Conservation (phyloP, 2,113 vertebrate species). For the Corvus cornix region DNA sequence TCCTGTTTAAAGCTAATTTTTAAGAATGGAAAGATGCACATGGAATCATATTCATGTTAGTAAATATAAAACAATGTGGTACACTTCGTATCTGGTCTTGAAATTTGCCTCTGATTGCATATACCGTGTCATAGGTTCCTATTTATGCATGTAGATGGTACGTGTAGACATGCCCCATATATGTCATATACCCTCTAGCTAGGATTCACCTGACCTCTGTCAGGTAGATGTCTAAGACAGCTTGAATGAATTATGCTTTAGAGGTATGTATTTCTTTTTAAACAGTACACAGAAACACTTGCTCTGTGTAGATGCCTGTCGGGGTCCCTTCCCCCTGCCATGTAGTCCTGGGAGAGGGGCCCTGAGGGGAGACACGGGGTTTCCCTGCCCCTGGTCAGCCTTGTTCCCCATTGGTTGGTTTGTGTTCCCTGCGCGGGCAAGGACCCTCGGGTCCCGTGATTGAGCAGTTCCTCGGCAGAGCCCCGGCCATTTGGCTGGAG, state of each 20-base stretch:
- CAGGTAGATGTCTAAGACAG: neutral
- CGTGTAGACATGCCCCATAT: rapidly evolving
- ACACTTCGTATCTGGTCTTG: neutral
- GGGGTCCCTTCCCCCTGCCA: too few species aligned
- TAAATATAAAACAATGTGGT: neutral
- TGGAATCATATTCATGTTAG: neutral
- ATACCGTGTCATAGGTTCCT: neutral
- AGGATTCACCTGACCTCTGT: neutral
- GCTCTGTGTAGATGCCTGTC: neutral
- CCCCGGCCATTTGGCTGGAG: too few species aligned
- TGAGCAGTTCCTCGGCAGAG: too few species aligned
- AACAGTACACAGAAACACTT: neutral
- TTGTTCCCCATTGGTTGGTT: too few species aligned
- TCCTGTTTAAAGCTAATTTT: neutral
- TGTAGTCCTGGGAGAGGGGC: too few species aligned
- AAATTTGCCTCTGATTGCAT: neutral
- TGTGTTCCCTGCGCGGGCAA: too few species aligned
- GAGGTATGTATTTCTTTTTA: neutral
- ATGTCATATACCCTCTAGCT: too few species aligned
- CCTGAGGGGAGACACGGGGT: too few species aligned
- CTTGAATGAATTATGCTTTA: neutral
- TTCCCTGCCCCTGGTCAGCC: too few species aligned
- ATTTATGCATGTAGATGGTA: neutral
- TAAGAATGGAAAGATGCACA: neutral
- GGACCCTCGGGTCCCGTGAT: too few species aligned